A percentile compares a stretch with the other conserved stretches of the same genome.
phyloP scores from a whole-genome alignment of 2,888 invertebrate genomes.

The Xestoiulus laeticollis region DNA sequence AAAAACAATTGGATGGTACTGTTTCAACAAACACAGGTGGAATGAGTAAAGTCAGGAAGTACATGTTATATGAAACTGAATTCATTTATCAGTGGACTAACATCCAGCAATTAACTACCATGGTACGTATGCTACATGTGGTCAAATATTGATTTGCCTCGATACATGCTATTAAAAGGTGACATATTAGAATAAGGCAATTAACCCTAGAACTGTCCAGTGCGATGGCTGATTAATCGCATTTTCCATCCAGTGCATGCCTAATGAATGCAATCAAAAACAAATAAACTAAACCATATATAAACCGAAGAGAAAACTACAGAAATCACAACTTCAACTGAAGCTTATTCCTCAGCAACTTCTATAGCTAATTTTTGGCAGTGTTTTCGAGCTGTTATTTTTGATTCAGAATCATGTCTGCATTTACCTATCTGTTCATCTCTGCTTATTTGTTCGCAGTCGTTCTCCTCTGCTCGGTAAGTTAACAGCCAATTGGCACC shows the following conservation, averaged over 20 bases:
- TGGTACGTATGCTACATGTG: neutral
- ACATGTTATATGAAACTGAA: neutral
- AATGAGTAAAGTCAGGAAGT: slow-evolving; percentile 15
- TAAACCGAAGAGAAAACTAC: neutral
- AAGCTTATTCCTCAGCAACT: neutral
- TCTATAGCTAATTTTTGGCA: neutral
- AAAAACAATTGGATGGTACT: neutral
- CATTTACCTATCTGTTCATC: neutral
- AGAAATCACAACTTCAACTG: neutral
- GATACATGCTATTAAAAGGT: neutral
- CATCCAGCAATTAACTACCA: neutral
- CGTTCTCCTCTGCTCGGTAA: neutral
- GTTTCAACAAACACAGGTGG: neutral
- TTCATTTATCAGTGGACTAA: neutral
- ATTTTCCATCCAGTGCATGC: neutral
- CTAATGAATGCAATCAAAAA: neutral
- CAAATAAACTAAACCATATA: neutral
- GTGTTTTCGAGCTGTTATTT: neutral
- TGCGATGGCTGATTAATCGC: neutral
- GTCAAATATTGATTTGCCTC: neutral
- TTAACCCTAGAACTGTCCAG: neutral
- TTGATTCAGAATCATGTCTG: slow-evolving; percentile 6
- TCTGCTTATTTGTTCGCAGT: neutral
- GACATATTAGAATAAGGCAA: neutral
- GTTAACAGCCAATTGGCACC: neutral